phyloP scores from a whole-genome alignment of 2,888 invertebrate species.

The Coremacera marginata region DNA sequence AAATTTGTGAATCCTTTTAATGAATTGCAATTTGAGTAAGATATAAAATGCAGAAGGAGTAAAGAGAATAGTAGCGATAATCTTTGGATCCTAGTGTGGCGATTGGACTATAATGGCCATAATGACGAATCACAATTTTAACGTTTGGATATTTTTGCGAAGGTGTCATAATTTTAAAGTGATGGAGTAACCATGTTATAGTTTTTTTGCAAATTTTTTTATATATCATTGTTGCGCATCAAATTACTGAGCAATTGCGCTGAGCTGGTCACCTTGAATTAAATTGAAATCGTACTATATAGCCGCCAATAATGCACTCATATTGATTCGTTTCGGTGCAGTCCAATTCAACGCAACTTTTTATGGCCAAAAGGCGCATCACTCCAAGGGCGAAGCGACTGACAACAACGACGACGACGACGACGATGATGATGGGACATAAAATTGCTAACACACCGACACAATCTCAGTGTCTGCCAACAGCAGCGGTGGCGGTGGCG shows the following conservation, averaged over 20 bases:
- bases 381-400: not conserved
- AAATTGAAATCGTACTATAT: constrained; percentile 39
- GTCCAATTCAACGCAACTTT: constrained; percentile 42
- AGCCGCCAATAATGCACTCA: constrained; percentile 45
- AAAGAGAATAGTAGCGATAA: constrained; percentile 27
- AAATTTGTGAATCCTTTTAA: constrained; percentile 47
- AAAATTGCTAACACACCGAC: constrained; percentile 41
- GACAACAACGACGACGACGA: not conserved
- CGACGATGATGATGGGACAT: constrained; percentile 47
- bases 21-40: constrained; percentile 49
- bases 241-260: not conserved
- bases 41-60: not conserved
- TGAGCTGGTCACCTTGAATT: constrained; percentile 6
- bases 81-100: constrained; percentile 9
- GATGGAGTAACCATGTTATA: not conserved
- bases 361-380: constrained; percentile 40
- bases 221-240: not conserved
- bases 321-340: constrained; percentile 46
- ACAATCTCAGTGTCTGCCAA: not conserved
- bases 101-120: constrained; percentile 11
- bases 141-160: not conserved
- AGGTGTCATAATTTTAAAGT: not conserved
- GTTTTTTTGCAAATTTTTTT: not conserved
- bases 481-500: not conserved
- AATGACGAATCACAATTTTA: constrained; percentile 18